A percentile compares a stretch with the other conserved stretches of the same genome.
These are phyloP conservation scores for Coelogynopora nodosa DNA, from an alignment of 2,888 invertebrate genomes.

Conservation along the genomic window DNA sequence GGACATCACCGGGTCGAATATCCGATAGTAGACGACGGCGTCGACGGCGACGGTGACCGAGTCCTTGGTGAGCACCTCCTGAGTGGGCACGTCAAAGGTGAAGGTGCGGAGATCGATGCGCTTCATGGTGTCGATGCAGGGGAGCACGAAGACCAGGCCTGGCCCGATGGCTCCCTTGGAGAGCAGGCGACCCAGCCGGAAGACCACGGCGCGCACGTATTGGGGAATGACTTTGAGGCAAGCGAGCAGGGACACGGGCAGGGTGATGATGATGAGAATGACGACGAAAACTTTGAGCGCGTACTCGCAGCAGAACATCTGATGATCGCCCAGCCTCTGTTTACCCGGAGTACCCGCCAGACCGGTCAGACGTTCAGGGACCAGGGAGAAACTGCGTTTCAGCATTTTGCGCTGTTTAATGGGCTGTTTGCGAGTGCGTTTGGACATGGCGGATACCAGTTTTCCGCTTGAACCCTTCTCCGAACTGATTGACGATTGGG, in stretches of 20 bases:
- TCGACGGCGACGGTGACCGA: constrained; percentile 59
- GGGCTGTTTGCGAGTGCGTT: background rate
- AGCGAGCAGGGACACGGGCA: constrained; percentile 53
- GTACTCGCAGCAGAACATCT: constrained; percentile 38
- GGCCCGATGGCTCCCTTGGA: constrained; percentile 50
- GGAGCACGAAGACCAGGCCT: constrained; percentile 52
- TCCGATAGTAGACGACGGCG: constrained; percentile 59
- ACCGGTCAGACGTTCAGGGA: constrained; percentile 38
- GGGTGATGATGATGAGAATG: constrained; percentile 48
- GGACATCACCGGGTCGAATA: constrained; percentile 57
- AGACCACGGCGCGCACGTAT: constrained; percentile 56
- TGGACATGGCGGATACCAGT: background rate
- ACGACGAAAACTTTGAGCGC: constrained; percentile 10
- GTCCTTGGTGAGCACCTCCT: constrained; percentile 58
- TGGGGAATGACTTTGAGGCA: constrained; percentile 53
- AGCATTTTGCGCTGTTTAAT: background rate
- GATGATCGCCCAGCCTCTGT: constrained; percentile 5
- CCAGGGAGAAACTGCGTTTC: constrained; percentile 39
- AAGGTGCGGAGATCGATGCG: constrained; percentile 48
- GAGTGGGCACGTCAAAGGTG: constrained; percentile 56
- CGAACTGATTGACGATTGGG: background rate
- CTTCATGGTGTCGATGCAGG: constrained; percentile 52
- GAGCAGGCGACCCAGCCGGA: constrained; percentile 53
- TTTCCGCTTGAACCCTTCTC: background rate
- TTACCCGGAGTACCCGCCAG: background rate